These are phyloP conservation scores for Halcyon senegalensis DNA, from an alignment of 2,113 vertebrate species.

Conservation along the genomic window DNA sequence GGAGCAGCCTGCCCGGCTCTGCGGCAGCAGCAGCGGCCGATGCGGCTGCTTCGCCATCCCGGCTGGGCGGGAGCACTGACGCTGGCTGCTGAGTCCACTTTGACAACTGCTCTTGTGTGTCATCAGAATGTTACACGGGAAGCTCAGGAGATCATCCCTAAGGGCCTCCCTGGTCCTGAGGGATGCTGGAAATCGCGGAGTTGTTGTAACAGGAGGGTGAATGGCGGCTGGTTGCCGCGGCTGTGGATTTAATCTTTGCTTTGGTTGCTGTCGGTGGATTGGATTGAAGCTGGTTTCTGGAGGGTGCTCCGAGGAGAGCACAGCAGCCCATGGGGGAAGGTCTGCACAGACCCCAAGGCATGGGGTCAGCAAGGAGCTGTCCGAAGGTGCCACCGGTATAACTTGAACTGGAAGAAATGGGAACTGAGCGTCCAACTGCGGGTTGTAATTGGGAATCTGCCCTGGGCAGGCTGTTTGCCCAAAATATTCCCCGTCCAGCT, in stretches of 20 bases:
- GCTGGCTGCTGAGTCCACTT: neutral
- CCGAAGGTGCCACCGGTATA: neutral
- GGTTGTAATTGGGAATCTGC: neutral
- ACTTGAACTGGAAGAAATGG: neutral
- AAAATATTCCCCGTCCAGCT: neutral
- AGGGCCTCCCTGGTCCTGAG: neutral
- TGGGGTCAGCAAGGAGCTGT: neutral
- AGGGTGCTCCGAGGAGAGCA: neutral
- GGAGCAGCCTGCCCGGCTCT: neutral
- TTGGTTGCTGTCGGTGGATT: neutral
- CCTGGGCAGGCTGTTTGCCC: accelerated
- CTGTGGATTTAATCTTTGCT: neutral
- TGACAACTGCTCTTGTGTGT: neutral
- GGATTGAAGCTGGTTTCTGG: neutral
- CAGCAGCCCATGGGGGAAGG: neutral
- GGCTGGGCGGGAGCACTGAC: neutral
- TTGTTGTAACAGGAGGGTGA: neutral
- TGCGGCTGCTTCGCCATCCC: accelerated
- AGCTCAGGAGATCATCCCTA: neutral
- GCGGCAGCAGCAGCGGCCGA: neutral
- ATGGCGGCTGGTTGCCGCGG: neutral
- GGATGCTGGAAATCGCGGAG: neutral
- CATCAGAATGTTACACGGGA: neutral
- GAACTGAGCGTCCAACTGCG: neutral
- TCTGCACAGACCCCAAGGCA: neutral